Evolutionary conservation across 2,113 vertebrate genomes (phyloP).

Genomic region (Hippocampus zosterae): DNA sequence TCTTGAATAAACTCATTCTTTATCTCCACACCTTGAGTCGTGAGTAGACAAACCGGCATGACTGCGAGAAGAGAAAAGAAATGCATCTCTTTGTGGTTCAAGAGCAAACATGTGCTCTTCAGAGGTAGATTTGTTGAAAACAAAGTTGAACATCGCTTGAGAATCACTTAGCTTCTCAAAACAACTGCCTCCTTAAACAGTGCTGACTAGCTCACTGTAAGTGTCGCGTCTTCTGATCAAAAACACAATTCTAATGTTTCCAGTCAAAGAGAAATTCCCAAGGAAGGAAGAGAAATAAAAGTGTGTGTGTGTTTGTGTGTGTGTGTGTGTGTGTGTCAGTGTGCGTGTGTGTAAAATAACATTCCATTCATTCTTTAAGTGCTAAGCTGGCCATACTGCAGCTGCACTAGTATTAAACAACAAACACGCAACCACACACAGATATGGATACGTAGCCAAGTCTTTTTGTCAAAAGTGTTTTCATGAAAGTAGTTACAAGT

Average conservation of each 20-base stretch:
- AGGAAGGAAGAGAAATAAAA: too few relatives aligned
- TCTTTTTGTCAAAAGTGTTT: constrained; percentile 13
- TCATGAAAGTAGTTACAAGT: not conserved
- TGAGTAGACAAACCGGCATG: constrained; percentile 56
- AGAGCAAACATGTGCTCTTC: constrained; percentile 4
- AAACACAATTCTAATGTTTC: not conserved
- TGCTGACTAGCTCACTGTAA: not conserved
- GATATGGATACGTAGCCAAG: not conserved
- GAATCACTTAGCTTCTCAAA: constrained; percentile 25
- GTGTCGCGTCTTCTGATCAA: not conserved
- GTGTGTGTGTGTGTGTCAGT: constrained; percentile 24
- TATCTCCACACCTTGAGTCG: constrained; percentile 46
- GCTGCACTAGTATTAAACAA: constrained; percentile 29
- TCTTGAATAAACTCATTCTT: constrained; percentile 56
- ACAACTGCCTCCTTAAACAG: constrained; percentile 13
- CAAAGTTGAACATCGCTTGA: constrained; percentile 10
- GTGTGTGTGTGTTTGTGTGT: constrained; percentile 28
- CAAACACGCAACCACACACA: constrained; percentile 1
- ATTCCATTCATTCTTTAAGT: constrained; percentile 76
- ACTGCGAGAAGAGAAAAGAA: constrained; percentile 36
- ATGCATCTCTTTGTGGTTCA: constrained; percentile 17
- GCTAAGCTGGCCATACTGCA: constrained; percentile 55
- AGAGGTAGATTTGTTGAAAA: constrained; percentile 32
- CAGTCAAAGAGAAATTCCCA: not conserved
- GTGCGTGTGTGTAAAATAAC: constrained; percentile 55